Conservation (phyloP, 2,888 invertebrate genomes). For the Nomada fabriciana region DNA sequence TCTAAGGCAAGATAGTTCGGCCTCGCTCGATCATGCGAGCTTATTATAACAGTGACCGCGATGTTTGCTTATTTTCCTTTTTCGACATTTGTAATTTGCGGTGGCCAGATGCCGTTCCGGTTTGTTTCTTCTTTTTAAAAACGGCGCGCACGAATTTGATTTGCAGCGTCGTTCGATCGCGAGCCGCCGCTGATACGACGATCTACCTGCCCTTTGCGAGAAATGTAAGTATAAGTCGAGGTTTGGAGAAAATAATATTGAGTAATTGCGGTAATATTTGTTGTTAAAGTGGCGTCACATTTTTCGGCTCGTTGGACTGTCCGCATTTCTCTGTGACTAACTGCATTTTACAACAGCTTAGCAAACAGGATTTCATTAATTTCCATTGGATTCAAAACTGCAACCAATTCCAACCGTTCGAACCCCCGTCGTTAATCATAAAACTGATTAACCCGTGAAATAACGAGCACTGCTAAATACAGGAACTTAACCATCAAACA, state of each 20-base stretch:
- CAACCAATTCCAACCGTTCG: not conserved
- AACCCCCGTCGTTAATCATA: too few relatives aligned
- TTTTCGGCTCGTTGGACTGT: too few relatives aligned
- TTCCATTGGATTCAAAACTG: not conserved
- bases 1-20: constrained; percentile 52
- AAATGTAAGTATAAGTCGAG: too few relatives aligned
- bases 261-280: too few relatives aligned
- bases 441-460: too few relatives aligned
- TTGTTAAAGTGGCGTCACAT: too few relatives aligned
- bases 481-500: too few relatives aligned
- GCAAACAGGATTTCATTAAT: not conserved
- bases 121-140: not conserved
- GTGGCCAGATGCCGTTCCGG: constrained; percentile 2
- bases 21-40: constrained; percentile 27
- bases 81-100: not conserved
- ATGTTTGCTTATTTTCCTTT: constrained; percentile 24
- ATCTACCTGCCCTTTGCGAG: not conserved
- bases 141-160: not conserved
- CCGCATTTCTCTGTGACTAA: too few relatives aligned
- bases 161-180: not conserved
- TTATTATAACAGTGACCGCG: constrained; percentile 43
- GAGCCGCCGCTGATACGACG: not conserved
- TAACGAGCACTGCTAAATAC: too few relatives aligned
- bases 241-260: too few relatives aligned
- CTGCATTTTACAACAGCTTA: not conserved